phyloP scores from a whole-genome alignment of 2,113 vertebrate genomes.

The Condylura cristata region DNA sequence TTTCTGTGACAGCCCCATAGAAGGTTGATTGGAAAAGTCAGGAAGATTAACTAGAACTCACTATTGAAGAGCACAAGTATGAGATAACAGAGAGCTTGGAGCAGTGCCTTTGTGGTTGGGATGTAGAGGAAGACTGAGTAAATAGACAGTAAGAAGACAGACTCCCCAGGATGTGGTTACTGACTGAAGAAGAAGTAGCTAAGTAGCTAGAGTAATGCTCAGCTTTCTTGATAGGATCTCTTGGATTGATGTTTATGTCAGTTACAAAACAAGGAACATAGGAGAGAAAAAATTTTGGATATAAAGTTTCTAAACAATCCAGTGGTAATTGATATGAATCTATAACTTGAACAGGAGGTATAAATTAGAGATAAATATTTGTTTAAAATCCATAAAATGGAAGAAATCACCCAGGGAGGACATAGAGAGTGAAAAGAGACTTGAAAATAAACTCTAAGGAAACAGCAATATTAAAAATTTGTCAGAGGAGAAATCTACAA shows the following conservation, averaged over 20 bases:
- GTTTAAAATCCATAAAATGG: background rate
- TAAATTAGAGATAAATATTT: conserved; percentile 18
- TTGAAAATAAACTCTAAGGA: background rate
- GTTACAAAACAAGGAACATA: background rate
- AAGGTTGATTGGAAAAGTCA: background rate
- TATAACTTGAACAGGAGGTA: background rate
- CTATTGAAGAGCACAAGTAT: background rate
- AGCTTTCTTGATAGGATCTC: background rate
- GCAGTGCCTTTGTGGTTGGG: background rate
- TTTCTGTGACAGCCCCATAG: background rate
- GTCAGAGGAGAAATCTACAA: background rate
- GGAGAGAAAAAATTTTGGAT: background rate
- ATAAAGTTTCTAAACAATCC: background rate
- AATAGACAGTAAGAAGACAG: background rate
- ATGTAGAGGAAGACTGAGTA: background rate
- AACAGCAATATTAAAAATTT: background rate
- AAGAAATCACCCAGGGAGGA: background rate
- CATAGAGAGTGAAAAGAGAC: background rate
- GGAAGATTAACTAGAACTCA: background rate
- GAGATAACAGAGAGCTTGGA: background rate
- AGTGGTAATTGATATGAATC: background rate
- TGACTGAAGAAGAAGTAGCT: conserved; percentile 8
- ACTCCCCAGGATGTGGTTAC: background rate
- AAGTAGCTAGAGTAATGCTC: background rate
- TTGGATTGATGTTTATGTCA: background rate